These are phyloP conservation scores for Mystacides longicornis DNA, from an alignment of 2,888 invertebrate species.

Conservation along the genomic window DNA sequence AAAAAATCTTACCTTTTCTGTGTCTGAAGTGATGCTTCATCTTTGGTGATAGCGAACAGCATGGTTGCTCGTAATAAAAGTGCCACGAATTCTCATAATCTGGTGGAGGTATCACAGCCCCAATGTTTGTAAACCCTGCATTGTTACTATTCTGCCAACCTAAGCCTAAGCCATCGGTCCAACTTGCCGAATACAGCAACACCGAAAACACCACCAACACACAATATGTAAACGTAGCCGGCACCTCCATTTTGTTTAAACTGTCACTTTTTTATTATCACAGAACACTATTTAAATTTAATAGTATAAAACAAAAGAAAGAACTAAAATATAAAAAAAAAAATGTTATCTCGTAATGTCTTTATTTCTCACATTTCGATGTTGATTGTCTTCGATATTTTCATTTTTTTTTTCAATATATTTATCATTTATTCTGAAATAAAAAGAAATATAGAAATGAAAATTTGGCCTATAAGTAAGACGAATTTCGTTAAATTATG, in stretches of 20 bases:
- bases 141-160: constrained; percentile 22
- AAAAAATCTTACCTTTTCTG: constrained; percentile 44
- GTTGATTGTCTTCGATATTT: no score
- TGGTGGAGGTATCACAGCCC: constrained; percentile 32
- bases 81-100: constrained; percentile 61
- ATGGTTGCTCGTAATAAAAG: constrained; percentile 69
- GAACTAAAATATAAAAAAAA: neutral
- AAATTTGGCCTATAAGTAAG: neutral
- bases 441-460: neutral
- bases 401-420: neutral
- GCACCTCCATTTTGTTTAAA: neutral
- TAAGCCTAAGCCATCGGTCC: constrained; percentile 33
- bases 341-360: neutral
- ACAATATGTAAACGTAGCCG: neutral
- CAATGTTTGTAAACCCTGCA: constrained; percentile 17
- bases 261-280: constrained; percentile 1
- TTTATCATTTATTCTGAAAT: constrained; percentile 5
- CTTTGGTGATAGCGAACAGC: constrained; percentile 52
- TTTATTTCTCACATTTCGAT: constrained; percentile 4
- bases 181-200: constrained; percentile 34
- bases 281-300: neutral
- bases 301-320: neutral
- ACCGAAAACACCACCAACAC: constrained; percentile 4
- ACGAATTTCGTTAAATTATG: no score
- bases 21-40: constrained; percentile 62